A percentile compares a stretch with the other conserved stretches of the same genome.
Conservation (phyloP, 2,797 vertebrate genomes). For the Graptemys geographica region DNA sequence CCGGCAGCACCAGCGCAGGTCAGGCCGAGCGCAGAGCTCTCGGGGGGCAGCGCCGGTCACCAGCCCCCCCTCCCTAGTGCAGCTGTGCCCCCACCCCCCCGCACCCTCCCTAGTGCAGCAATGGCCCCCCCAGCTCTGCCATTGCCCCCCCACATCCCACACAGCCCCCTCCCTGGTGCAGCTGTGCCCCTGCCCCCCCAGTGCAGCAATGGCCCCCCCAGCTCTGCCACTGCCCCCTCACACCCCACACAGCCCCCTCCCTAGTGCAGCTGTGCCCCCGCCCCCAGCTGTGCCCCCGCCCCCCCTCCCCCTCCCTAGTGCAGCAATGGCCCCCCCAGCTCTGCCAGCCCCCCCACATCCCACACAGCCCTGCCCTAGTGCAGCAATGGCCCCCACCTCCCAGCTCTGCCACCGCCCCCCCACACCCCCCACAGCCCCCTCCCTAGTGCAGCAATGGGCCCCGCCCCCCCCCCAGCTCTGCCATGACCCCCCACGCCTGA, state of each 20-base stretch:
- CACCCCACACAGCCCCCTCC: background rate
- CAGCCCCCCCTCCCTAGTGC: too few species aligned
- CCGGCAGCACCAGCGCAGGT: rapidly evolving
- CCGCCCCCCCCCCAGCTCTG: background rate
- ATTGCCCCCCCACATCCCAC: slow-evolving; percentile 32
- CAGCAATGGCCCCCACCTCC: too few species aligned
- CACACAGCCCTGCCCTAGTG: too few species aligned
- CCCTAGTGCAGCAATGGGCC: background rate
- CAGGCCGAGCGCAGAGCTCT: background rate
- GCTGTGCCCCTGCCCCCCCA: background rate
- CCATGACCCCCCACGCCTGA: background rate
- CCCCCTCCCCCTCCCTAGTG: too few species aligned
- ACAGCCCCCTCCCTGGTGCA: too few species aligned
- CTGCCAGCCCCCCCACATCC: too few species aligned
- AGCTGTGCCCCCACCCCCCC: background rate
- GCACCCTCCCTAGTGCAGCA: too few species aligned
- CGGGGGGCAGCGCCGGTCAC: too few species aligned
- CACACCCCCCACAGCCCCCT: background rate
- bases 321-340: too few species aligned
- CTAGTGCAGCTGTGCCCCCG: too few species aligned
- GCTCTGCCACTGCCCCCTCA: too few species aligned
- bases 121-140: too few species aligned
- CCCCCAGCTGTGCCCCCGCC: background rate
- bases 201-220: background rate
- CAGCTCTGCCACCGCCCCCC: background rate